phyloP scores from a whole-genome alignment of 1,140 invertebrate genomes.

The Cydia amplana region DNA sequence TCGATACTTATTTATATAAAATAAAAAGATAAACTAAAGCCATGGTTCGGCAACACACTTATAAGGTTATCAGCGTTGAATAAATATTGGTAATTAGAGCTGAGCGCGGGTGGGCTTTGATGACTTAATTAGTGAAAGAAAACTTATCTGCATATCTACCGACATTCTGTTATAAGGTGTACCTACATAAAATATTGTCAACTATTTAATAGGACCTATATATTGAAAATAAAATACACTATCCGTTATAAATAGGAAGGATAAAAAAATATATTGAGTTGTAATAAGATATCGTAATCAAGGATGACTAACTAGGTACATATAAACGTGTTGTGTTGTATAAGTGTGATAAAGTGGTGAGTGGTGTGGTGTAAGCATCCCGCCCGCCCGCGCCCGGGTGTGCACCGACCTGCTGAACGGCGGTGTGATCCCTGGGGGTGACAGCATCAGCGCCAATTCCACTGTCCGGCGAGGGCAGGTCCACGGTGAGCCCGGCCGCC shows the following conservation, averaged over 20 bases:
- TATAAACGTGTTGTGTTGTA: conserved; percentile 9
- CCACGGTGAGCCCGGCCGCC: conserved; percentile 90
- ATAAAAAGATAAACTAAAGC: neutral
- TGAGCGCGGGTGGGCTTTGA: conserved; percentile 9
- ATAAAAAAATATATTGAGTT: neutral
- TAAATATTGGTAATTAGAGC: conserved; percentile 11
- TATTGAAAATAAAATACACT: neutral
- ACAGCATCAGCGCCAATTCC: conserved; percentile 95
- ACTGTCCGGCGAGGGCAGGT: conserved; percentile 94
- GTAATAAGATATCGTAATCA: neutral
- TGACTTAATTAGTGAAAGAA: conserved; percentile 1
- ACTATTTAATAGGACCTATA: neutral
- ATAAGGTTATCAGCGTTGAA: neutral
- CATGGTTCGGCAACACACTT: neutral
- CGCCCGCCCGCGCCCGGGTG: conserved; percentile 49
- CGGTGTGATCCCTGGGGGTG: conserved; percentile 92
- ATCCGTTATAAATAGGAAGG: neutral
- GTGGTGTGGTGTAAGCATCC: conserved; percentile 46
- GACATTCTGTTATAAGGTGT: neutral
- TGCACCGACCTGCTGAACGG: conserved; percentile 91
- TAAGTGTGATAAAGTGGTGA: conserved; percentile 36
- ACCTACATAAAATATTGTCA: neutral
- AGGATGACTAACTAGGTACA: neutral
- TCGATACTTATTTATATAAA: neutral
- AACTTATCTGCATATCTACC: conserved; percentile 5